Evolutionary conservation across 53 echinoderm and acorn worm genomes (phyloP), one percentile per base, ranked within the genome.

Genomic region (Pentamera pediparva): DNA sequence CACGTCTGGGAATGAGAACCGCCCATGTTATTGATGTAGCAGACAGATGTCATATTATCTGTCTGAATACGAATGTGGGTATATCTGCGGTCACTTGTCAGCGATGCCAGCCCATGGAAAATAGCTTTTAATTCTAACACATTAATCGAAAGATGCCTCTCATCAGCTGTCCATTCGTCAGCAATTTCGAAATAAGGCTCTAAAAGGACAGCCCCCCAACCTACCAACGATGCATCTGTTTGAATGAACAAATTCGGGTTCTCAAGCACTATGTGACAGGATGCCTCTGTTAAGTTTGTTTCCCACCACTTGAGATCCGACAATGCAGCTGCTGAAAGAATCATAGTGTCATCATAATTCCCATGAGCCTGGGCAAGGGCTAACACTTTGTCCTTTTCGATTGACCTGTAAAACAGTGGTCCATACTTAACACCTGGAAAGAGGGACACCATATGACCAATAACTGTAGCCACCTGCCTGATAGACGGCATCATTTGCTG

Each of bases 301-400:
- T 56, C 51, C 76, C 81, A 86, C 86, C 86, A 81, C 5, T 67
- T 17, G 6, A 81, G 25, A 8, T 86, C 86, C 13, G 45, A 31
- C 17, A 31, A 56, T 25, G 76, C 81, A n/a, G 67, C 31, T 9
- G 39, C 26, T 22, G 86, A 86, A 8, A 86, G 28, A 5, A n/a
- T 35, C 69, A 86, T 80, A 22, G n/a, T 7, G n/a, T 40, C 39
- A 69, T 86, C 81, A 60, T 55, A 78, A 59, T 78, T 51, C 25
- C 51, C 6, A 11, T 19, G 3, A 51, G 19, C 25, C 0, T 19
- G 20, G 20, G 2, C 1, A 8, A 51, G 51, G 5, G 51, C 51
- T 47, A 15, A 21, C 25, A 51, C 25, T 51, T 51, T 50, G 50
- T 7, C 50, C n/a, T 22, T 4, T 3, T 51, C 51, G 20, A 51